These are phyloP conservation scores for Apus apus DNA, from an alignment of 2,113 vertebrate species.

Conservation along the genomic window DNA sequence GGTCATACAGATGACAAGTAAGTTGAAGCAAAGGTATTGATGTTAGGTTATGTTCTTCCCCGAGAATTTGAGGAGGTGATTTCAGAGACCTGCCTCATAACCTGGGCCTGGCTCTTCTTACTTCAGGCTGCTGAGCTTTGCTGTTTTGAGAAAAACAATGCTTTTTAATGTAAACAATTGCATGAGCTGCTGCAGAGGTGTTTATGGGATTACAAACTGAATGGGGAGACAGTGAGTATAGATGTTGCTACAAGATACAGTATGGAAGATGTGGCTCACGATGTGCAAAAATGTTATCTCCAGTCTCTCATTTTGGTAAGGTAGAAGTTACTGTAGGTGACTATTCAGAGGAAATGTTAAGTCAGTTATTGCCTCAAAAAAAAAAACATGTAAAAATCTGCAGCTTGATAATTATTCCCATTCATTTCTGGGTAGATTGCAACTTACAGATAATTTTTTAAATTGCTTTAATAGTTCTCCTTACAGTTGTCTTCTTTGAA, in stretches of 20 bases:
- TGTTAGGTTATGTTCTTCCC: neutral
- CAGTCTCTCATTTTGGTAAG: neutral
- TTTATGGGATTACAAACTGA: neutral
- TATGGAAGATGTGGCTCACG: neutral
- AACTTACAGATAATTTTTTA: constrained; percentile 37
- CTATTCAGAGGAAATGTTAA: neutral
- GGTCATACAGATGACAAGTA: neutral
- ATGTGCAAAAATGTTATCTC: neutral
- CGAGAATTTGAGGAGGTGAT: neutral
- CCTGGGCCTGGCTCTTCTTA: neutral
- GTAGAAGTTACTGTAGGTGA: neutral
- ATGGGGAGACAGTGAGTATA: neutral
- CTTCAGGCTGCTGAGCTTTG: neutral
- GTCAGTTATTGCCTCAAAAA: neutral
- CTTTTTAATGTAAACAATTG: neutral
- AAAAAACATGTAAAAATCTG: neutral
- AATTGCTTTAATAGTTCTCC: constrained; percentile 45
- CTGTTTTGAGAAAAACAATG: neutral
- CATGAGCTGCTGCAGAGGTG: neutral
- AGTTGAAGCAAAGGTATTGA: neutral
- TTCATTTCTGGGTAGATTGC: constrained; percentile 17
- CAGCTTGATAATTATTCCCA: constrained; percentile 3
- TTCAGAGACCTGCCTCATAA: neutral
- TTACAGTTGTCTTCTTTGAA: constrained; percentile 4
- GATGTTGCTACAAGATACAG: neutral